Evolutionary conservation across 2,797 vertebrate genomes (phyloP).

Genomic region (Aeoliscus strigatus): DNA sequence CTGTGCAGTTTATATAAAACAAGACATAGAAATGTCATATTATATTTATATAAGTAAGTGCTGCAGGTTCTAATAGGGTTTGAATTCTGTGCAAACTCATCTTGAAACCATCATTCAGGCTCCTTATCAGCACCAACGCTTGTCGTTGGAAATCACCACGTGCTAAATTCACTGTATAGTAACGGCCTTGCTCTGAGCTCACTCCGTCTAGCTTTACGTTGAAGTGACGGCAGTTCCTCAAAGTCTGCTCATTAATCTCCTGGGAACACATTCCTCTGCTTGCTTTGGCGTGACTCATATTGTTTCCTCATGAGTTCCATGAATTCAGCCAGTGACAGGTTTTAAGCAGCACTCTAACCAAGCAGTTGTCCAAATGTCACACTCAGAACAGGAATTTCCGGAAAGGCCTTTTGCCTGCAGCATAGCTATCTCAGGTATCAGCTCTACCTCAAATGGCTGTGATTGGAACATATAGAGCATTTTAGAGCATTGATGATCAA

Average conservation of each 20-base stretch:
- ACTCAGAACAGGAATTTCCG: constrained; percentile 50
- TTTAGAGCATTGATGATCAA: neutral
- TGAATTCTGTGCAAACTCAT: no score
- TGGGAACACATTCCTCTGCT: constrained; percentile 41
- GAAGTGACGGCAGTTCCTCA: constrained; percentile 3
- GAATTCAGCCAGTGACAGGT: constrained; percentile 24
- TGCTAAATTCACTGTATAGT: constrained; percentile 24
- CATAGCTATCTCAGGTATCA: neutral
- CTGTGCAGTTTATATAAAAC: neutral
- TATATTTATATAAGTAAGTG: no score
- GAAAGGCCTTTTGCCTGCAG: constrained; percentile 26
- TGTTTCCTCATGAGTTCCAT: constrained; percentile 30
- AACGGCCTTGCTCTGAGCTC: constrained; percentile 11
- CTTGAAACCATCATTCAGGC: neutral
- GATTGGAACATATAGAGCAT: neutral
- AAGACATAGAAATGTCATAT: no score
- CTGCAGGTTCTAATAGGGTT: no score
- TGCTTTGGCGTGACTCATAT: constrained; percentile 48
- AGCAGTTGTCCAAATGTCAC: constrained; percentile 43
- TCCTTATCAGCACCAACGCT: constrained; percentile 8
- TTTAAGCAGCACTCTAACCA: constrained; percentile 16
- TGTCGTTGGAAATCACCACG: neutral
- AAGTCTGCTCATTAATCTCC: constrained; percentile 31
- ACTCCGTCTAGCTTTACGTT: constrained; percentile 8
- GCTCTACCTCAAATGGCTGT: constrained; percentile 16